Base-by-base conservation (phyloP, 2,888 invertebrate genomes). In the Tortrix viridana region DNA sequence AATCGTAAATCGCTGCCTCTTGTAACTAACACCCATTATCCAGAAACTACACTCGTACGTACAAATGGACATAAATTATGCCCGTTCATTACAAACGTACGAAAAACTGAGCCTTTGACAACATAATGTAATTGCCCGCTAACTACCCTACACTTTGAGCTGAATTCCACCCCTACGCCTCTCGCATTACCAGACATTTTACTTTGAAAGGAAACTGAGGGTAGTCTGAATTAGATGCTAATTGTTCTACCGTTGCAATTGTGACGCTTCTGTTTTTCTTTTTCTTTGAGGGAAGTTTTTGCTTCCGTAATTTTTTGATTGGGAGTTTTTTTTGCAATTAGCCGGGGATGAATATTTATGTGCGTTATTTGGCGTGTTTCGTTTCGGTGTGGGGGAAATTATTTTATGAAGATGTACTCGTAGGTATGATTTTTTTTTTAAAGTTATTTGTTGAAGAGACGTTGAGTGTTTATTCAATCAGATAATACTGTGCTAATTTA, bases 61-160 rank as follows among this genome's bases (percentile, higher is more conserved):
- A 76, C 77, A 76, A 81, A 83, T 79, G 80, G 73, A 74, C 80
- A 82, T 82, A 82, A 81, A 83, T 85, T 80, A 80, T 79, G 76
- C 71, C 60, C 72, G 74, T 83, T 84, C 83, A 82, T 84, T 84
- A 82, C 79, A 74, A 73, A 73, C 74, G 73, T 69, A 73, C 74
- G 76, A 82, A 84, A 82, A 81, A 80, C 71, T 79, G 74, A 69
- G 69, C 79, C 78, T 83, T 82, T 81, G 79, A 81, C 79, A 74
- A 69, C 59, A 65, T 75, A 75, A 79, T 79, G 79, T 80, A 77
- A 81, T 82, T 82, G 71, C 60, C 62, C 58, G 58, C 68, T 69
- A 67, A 71, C 69, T 71, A 57, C 67, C 73, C 60, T 19, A n/a
- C 37, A 20, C 59, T 37, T 22, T 22, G 43, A 49, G 0, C 18